Conservation (phyloP, 2,113 vertebrate genomes). For the Peromyscus polionotus region DNA sequence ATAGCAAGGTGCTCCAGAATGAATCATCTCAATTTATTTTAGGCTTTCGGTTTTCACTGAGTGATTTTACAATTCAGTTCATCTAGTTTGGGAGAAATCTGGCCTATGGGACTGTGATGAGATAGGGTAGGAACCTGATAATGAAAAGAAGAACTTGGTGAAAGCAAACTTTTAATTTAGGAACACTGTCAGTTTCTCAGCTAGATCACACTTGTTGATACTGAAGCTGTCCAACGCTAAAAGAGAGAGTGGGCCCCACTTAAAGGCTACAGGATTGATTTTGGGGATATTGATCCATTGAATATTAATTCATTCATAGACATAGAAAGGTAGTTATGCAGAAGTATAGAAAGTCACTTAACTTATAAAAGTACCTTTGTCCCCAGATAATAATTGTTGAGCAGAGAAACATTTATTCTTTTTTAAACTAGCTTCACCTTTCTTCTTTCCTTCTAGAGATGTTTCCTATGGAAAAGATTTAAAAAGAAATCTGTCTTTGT, state of each 20-base stretch:
- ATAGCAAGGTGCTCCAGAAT: constrained; percentile 69
- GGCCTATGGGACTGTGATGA: neutral
- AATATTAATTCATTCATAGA: neutral
- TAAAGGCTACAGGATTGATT: neutral
- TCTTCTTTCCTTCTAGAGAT: constrained; percentile 38
- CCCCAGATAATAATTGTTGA: constrained; percentile 39
- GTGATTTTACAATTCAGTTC: constrained; percentile 74
- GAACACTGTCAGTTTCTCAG: neutral
- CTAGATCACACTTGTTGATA: neutral
- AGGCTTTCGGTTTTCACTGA: constrained; percentile 66
- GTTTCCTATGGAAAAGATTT: neutral
- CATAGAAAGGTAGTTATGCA: constrained; percentile 33
- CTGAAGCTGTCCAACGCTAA: neutral
- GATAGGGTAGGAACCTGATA: constrained; percentile 39
- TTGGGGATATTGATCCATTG: neutral
- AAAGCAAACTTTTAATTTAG: constrained; percentile 54
- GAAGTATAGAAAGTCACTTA: neutral
- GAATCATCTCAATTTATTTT: constrained; percentile 85
- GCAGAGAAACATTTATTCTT: neutral
- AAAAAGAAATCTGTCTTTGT: constrained; percentile 24
- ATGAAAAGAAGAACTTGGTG: constrained; percentile 32
- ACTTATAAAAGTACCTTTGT: neutral
- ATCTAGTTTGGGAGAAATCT: constrained; percentile 38
- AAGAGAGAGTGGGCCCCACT: neutral
- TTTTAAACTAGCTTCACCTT: constrained; percentile 9